Evolutionary conservation across 2,113 vertebrate genomes (phyloP).

Genomic region (Gasterosteus nipponicus): DNA sequence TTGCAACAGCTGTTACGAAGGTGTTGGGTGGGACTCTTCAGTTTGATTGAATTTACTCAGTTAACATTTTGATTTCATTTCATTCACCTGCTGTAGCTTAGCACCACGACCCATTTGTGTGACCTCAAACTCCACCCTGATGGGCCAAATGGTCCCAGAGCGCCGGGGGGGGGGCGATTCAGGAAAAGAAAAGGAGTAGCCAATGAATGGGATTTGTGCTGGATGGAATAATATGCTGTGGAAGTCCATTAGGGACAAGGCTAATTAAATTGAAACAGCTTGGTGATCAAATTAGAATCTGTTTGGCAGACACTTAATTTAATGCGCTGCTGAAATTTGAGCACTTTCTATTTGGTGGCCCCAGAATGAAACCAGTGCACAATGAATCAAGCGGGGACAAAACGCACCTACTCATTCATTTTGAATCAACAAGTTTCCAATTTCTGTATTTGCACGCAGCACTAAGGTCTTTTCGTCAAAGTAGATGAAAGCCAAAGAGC

Average conservation of each 20-base stretch:
- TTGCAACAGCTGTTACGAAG: constrained; percentile 40
- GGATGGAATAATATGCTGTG: constrained; percentile 74
- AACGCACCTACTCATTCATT: constrained; percentile 48
- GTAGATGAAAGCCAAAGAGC: neutral
- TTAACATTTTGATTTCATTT: constrained; percentile 24
- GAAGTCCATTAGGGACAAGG: constrained; percentile 77
- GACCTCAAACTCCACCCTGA: constrained; percentile 48
- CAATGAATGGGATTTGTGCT: constrained; percentile 78
- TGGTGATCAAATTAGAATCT: constrained; percentile 85
- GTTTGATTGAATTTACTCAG: constrained; percentile 28
- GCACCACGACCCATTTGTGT: constrained; percentile 5
- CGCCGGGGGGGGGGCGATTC: constrained; percentile 58
- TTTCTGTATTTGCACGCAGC: constrained; percentile 10
- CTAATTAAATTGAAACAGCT: constrained; percentile 83
- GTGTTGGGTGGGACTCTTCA: constrained; percentile 29
- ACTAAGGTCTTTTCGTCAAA: neutral
- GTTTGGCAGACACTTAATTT: constrained; percentile 84
- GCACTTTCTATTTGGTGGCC: constrained; percentile 78
- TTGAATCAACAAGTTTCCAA: constrained; percentile 45
- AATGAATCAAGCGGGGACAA: constrained; percentile 69
- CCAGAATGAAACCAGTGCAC: constrained; percentile 75
- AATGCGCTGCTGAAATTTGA: constrained; percentile 81
- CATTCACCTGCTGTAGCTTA: neutral
- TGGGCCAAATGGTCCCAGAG: constrained; percentile 36
- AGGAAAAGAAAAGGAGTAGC: constrained; percentile 33